Base-by-base conservation (phyloP, 2,113 vertebrate species). In the Tragelaphus scriptus region DNA sequence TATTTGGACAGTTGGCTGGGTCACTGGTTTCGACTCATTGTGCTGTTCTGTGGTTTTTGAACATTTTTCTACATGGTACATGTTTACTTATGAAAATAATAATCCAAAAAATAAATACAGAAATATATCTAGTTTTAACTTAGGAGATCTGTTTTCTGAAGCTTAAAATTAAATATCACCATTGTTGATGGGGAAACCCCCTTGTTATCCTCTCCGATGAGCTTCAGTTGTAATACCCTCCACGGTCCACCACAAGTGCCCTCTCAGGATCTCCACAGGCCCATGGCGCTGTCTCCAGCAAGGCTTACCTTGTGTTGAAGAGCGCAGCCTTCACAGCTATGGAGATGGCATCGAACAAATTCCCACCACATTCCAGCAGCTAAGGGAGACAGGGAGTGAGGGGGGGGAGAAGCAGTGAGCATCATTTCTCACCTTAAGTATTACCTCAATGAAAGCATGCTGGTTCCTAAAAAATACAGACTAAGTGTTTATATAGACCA, bases 291-390 rank as follows among this genome's bases (percentile, higher is more conserved):
- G 10, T 63, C 28, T 55, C 26, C 17, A 19, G 25, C 23, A 51
- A 88, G 82, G 95, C 99, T 99, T 98, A 99, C 99, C 99, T 99
- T 81, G 99, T 99, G 97, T 99, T 99, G 97, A 99, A 99, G 59
- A 99, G 99, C n/a, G 99, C 99, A n/a, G 99, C 99, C 97, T 99
- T 99, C 89, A 99, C 99, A 40, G 99, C 99, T 2, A 99, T 84
- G 32, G 99, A 99, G 96, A 99, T 99, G 53, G 99, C 99, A 82
- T 99, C 99, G 63, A 99, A 99, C 95, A 99, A 98, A 98, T 99
- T 99, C 94, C 99, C 99, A 68, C 99, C 99, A 98, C 99, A 99
- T 95, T 99, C 99, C 97, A 99, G 90, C 75, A 99, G 99, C 99
- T 99, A 98, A 47, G 82, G 90, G 28, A 95, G 97, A 97, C 75